Evolutionary conservation across 2,888 invertebrate species (phyloP), one percentile per base, ranked within the genome.

Genomic region (Lapara coniferarum): DNA sequence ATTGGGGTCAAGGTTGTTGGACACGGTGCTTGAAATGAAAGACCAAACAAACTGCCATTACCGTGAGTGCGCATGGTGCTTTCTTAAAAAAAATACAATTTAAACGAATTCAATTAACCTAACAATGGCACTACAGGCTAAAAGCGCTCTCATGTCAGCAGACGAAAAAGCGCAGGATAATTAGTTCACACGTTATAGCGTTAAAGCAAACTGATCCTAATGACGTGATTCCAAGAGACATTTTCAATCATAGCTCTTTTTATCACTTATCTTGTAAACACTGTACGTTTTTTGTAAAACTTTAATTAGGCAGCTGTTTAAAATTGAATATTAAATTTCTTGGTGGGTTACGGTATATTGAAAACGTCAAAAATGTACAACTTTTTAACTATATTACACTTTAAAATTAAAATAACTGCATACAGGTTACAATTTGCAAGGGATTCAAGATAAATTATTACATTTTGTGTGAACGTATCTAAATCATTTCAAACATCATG

Each of bases 41-140:
- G 63, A 63, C 46, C 46, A 13, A 19, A 25, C 56, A 56, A 56
- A 19, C 25, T 49, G 19, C 49, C 16, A 63, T 49, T 19, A 16
- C 63, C 46, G 14, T 14, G 19, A 37, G 14, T 12, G 49, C 19
- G 49, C 46, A 19, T 25, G 19, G 55, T 13, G 49, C 63, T 63
- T 63, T 63, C 63, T 46, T 46, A 13, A 63, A 57, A 55, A 57
- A 63, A 13, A 19, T 46, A 49, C 63, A 19, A 49, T 63, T 63
- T 63, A 63, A 63, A 63, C 16, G 19, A 63, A 59, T 59, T 44
- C 63, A 63, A 63, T 63, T 63, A 63, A 10, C 16, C 16, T 46
- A 63, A 63, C 63, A 63, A 63, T 63, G 49, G 63, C 49, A 63
- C 63, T 46, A 13, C 16, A 19, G 37, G 63, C 63, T 63, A 63